Evolutionary conservation across 2,797 vertebrate species (phyloP).

Genomic region (Pterois miles): DNA sequence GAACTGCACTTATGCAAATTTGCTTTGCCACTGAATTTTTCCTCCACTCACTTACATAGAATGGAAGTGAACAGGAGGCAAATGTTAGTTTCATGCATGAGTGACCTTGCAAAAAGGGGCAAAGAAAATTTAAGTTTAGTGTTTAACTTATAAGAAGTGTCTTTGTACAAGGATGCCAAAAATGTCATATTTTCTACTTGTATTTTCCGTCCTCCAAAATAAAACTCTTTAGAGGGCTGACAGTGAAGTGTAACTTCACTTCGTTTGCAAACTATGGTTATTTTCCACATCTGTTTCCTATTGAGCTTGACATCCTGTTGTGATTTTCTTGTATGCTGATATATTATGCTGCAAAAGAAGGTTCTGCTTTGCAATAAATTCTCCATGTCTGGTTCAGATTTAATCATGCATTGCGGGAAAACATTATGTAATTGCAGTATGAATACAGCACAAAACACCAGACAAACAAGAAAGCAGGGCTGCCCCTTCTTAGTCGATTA

Average conservation of each 20-base stretch:
- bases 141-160: conserved; percentile 2
- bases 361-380: conserved; percentile 3
- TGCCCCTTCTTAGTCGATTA: no score
- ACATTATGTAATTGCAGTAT: conserved; percentile 2
- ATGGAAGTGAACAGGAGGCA: neutral
- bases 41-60: neutral
- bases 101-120: neutral
- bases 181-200: neutral
- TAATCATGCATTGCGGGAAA: neutral
- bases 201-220: neutral
- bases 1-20: neutral
- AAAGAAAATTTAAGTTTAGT: conserved; percentile 8
- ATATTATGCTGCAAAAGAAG: conserved; percentile 43
- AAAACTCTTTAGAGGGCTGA: conserved; percentile 32
- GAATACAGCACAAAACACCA: neutral
- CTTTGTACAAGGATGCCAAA: neutral
- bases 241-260: conserved; percentile 8
- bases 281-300: conserved; percentile 38
- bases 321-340: conserved; percentile 31
- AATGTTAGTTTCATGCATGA: neutral
- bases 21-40: neutral
- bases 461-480: neutral
- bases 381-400: neutral
- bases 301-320: conserved; percentile 22
- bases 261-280: conserved; percentile 10